phyloP scores from a whole-genome alignment of 2,888 invertebrate species.

The Macaria liturata region DNA sequence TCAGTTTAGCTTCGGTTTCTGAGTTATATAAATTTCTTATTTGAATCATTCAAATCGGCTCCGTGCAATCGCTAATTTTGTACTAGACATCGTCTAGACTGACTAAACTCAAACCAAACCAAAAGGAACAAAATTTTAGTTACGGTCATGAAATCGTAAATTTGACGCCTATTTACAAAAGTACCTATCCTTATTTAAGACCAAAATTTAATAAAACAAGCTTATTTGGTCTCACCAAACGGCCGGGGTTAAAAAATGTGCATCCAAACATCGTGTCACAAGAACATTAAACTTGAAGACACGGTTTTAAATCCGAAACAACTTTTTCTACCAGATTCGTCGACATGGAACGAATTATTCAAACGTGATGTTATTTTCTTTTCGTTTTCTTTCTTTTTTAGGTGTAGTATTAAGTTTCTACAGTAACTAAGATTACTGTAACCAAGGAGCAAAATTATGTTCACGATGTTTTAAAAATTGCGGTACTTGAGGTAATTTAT shows the following conservation, averaged over 20 bases:
- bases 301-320: constrained; percentile 33
- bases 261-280: constrained; percentile 12
- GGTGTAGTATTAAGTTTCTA: not conserved
- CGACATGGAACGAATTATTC: constrained; percentile 33
- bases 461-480: no score
- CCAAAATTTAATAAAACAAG: constrained; percentile 1
- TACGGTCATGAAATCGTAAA: no score
- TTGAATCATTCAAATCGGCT: no score
- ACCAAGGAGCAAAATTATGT: no score
- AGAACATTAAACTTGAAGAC: constrained; percentile 19
- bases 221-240: not conserved
- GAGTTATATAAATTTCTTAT: no score
- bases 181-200: not conserved
- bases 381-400: constrained; percentile 3
- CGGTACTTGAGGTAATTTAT: no score
- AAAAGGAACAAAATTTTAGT: no score
- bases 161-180: not conserved
- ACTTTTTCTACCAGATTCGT: constrained; percentile 35
- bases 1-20: no score
- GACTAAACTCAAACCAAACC: no score
- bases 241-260: constrained; percentile 2
- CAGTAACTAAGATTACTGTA: not conserved
- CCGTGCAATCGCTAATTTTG: no score
- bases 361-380: constrained; percentile 32
- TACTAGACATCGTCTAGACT: no score